Percentiles rank a stretch among this genome's conserved stretches.
phyloP scores from a whole-genome alignment of 1,140 invertebrate species.

The Anoplolepis gracilipes region DNA sequence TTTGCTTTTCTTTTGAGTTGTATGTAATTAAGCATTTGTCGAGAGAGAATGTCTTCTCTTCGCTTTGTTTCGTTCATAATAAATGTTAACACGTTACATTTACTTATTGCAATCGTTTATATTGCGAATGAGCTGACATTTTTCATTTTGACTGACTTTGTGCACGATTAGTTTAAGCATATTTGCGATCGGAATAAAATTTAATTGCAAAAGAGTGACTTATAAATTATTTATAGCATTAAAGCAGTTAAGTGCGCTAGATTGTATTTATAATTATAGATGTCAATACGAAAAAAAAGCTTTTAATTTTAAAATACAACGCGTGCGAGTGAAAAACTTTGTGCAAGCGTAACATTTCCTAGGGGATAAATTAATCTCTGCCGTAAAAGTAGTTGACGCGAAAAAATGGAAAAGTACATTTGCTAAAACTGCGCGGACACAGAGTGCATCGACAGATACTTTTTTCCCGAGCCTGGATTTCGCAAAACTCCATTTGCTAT shows the following conservation, averaged over 20 bases:
- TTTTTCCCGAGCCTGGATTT: constrained; percentile 37
- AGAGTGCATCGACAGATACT: constrained; percentile 27
- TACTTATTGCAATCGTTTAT: constrained; percentile 1
- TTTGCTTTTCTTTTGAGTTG: not conserved
- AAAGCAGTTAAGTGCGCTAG: constrained; percentile 22
- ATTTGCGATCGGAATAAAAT: not conserved
- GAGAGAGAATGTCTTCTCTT: not conserved
- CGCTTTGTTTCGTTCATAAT: not conserved
- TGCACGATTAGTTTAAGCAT: constrained; percentile 27
- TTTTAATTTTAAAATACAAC: constrained; percentile 27
- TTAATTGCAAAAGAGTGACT: constrained; percentile 9
- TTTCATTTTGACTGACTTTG: not conserved
- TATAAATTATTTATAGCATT: constrained; percentile 8
- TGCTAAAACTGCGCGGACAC: constrained; percentile 37
- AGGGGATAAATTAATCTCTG: constrained; percentile 12
- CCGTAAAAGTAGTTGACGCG: not conserved
- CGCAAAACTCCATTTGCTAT: constrained; percentile 45
- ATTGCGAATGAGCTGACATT: not conserved
- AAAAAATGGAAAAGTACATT: constrained; percentile 39
- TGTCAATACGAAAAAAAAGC: constrained; percentile 2
- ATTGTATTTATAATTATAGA: constrained; percentile 18
- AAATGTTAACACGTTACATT: not conserved
- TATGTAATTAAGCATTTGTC: constrained; percentile 25
- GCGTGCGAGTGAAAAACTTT: constrained; percentile 1
- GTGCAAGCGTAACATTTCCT: not conserved